phyloP scores from a whole-genome alignment of 1,140 invertebrate genomes.

The Leptinotarsa undecemlineata region DNA sequence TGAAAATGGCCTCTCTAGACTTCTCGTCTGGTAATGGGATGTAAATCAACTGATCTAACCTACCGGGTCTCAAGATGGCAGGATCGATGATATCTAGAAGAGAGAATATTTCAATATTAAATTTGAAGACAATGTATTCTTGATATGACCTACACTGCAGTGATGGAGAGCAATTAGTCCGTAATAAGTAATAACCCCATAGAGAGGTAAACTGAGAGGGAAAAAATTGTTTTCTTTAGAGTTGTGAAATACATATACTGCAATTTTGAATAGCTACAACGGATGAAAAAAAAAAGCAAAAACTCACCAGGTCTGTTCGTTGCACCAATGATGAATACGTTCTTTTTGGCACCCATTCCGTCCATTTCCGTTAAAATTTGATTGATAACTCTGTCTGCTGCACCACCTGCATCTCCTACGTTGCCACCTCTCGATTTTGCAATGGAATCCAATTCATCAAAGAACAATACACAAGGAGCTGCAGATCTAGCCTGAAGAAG shows the following conservation, averaged over 20 bases:
- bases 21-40: conserved; percentile 99
- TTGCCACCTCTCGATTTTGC: conserved; percentile 98
- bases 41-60: conserved; percentile 98
- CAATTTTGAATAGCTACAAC: too few species aligned
- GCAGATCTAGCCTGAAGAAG: conserved; percentile 87
- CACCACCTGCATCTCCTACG: conserved; percentile 96
- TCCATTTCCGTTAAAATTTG: conserved; percentile 99
- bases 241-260: too few species aligned
- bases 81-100: conserved; percentile 94
- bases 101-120: conserved; percentile 22
- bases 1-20: conserved; percentile 93
- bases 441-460: conserved; percentile 99
- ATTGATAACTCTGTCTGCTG: conserved; percentile 98
- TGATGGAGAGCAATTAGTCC: too few species aligned
- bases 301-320: conserved; percentile 75
- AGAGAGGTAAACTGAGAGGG: too few species aligned
- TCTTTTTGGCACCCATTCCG: conserved; percentile 99
- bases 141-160: too few species aligned
- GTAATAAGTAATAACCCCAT: too few species aligned
- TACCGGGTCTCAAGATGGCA: conserved; percentile 96
- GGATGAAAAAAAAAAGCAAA: too few species aligned
- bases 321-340: conserved; percentile 99
- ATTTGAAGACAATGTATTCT: too few species aligned
- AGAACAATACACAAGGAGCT: conserved; percentile 98
- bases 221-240: too few species aligned